These are phyloP conservation scores for Tenthredo amoena DNA, from an alignment of 2,888 invertebrate species.

Conservation along the genomic window DNA sequence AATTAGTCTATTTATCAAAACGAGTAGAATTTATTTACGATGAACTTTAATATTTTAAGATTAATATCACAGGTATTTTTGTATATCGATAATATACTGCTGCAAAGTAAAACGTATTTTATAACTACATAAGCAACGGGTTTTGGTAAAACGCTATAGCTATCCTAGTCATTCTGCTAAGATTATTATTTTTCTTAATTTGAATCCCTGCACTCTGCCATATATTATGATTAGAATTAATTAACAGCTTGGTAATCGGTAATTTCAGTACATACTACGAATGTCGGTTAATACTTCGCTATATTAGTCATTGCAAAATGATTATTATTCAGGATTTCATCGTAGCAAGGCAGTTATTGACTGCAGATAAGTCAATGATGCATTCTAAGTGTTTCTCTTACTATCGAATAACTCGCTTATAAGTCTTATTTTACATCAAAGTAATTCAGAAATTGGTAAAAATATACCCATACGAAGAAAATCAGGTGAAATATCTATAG, in stretches of 20 bases:
- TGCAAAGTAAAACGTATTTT: not conserved
- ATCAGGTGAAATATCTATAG: not conserved
- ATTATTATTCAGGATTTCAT: not conserved
- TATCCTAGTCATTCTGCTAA: not conserved
- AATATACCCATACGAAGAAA: not conserved
- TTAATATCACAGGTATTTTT: conserved; percentile 43
- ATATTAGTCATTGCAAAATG: not conserved
- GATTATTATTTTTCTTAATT: not conserved
- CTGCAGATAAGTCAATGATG: not conserved
- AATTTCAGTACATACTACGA: not conserved
- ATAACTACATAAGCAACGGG: conserved; percentile 6
- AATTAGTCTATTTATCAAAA: conserved; percentile 1
- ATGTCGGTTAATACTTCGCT: not conserved
- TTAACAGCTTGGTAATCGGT: conserved; percentile 3
- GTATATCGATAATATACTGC: conserved; percentile 10
- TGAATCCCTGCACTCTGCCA: conserved; percentile 29
- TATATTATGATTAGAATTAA: not conserved
- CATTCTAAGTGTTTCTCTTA: not conserved
- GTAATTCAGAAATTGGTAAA: not conserved
- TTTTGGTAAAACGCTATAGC: not conserved
- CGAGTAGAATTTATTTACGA: conserved; percentile 9
- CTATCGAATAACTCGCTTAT: not conserved
- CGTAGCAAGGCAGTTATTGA: not conserved
- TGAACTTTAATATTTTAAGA: conserved; percentile 22
- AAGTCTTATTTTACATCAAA: not conserved